Conservation (phyloP, 2,888 invertebrate genomes). For the Ectropis crepuscularia region DNA sequence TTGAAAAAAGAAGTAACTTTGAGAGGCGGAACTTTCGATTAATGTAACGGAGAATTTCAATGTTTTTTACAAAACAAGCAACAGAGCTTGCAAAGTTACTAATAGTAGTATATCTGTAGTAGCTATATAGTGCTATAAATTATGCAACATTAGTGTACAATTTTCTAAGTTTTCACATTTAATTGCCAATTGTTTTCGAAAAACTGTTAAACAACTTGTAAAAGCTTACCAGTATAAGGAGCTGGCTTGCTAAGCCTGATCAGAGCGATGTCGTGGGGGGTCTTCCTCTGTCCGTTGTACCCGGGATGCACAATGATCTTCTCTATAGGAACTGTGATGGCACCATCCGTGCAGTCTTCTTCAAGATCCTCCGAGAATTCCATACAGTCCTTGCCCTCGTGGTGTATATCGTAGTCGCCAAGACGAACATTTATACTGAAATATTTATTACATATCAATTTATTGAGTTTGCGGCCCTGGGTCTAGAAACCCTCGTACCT, state of each 20-base stretch:
- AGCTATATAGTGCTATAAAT: too few species aligned
- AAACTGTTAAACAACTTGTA: too few species aligned
- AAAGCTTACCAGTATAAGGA: slow-evolving; percentile 66
- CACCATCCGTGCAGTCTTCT: slow-evolving; percentile 69
- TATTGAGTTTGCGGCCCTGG: neutral
- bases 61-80: too few species aligned
- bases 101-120: too few species aligned
- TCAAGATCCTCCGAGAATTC: slow-evolving; percentile 39
- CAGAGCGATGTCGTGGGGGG: slow-evolving; percentile 75
- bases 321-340: slow-evolving; percentile 65
- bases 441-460: slow-evolving; percentile 23
- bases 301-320: slow-evolving; percentile 66
- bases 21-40: too few species aligned
- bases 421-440: slow-evolving; percentile 60
- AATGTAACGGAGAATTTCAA: too few species aligned
- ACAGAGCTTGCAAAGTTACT: too few species aligned
- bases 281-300: slow-evolving; percentile 55
- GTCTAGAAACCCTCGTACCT: too few species aligned
- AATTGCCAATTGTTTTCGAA: too few species aligned
- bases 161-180: too few species aligned
- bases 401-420: slow-evolving; percentile 74
- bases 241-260: slow-evolving; percentile 66
- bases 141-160: too few species aligned
- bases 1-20: too few species aligned
- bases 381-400: slow-evolving; percentile 67